Evolutionary conservation across 2,113 vertebrate genomes (phyloP).

Genomic region (Pteruthius melanotis): DNA sequence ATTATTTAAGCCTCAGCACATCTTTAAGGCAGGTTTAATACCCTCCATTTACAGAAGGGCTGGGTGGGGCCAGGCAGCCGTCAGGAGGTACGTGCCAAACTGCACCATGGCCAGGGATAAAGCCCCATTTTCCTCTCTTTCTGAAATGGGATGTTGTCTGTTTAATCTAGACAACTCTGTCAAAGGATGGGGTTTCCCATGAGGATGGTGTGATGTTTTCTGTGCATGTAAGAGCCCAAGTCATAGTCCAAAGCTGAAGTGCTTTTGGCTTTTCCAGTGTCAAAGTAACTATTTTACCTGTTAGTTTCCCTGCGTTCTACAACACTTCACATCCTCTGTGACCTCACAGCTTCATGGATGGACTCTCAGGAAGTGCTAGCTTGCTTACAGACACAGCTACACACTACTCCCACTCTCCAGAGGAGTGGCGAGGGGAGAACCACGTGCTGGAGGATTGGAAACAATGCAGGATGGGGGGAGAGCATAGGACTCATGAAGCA

Average conservation of each 20-base stretch:
- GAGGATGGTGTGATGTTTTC: neutral
- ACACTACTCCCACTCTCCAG: rapidly evolving
- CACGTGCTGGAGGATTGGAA: neutral
- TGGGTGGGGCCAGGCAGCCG: neutral
- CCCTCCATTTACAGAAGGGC: neutral
- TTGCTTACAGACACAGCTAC: neutral
- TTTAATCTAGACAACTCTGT: neutral
- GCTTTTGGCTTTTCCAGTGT: neutral
- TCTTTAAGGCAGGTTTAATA: slow-evolving; percentile 4
- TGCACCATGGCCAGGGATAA: neutral
- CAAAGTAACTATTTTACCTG: neutral
- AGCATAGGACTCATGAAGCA: neutral
- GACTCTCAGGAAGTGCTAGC: neutral
- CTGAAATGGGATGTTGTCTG: neutral
- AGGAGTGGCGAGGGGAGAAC: neutral
- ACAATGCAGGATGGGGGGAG: neutral
- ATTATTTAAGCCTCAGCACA: slow-evolving; percentile 25
- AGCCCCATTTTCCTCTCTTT: neutral
- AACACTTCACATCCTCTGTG: neutral
- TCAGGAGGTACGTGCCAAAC: neutral
- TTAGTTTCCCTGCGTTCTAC: neutral
- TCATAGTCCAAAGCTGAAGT: neutral
- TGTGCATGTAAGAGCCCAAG: neutral
- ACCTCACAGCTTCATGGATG: neutral
- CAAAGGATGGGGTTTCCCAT: neutral